A percentile compares a stretch with the other conserved stretches of the same genome.
Evolutionary conservation across 2,888 invertebrate genomes (phyloP).

Genomic region (Trachelus troglodyta): DNA sequence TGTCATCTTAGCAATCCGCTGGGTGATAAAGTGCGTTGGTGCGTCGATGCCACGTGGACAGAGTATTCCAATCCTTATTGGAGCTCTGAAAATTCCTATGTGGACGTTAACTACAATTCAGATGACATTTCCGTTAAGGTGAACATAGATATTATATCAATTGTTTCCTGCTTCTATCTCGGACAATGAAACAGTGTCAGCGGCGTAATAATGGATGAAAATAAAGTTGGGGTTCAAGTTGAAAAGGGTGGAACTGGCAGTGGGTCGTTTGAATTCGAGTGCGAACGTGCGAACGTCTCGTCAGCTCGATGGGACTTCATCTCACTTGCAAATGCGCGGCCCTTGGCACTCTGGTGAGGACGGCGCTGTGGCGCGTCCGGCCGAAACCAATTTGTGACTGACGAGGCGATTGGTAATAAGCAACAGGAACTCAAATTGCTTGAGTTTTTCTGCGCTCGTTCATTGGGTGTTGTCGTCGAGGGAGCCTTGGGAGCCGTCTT

Average conservation of each 20-base stretch:
- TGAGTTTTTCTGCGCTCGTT: constrained; percentile 62
- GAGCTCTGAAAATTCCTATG: no score
- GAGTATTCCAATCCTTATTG: no score
- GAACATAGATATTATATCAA: no score
- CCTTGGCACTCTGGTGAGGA: no score
- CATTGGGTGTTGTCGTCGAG: constrained; percentile 60
- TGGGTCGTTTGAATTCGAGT: no score
- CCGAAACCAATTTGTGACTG: constrained; percentile 64
- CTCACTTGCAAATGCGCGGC: constrained; percentile 53
- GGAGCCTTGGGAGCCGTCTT: constrained; percentile 7
- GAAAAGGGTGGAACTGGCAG: no score
- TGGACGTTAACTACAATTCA: no score
- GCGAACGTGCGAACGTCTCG: constrained; percentile 12
- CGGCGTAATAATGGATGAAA: no score
- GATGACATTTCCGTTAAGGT: no score
- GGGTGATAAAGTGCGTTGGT: constrained; percentile 49
- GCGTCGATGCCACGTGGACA: neutral
- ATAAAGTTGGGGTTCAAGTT: no score
- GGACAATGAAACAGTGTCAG: no score
- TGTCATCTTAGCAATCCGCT: constrained; percentile 60
- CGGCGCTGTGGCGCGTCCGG: constrained; percentile 25
- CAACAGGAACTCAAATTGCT: constrained; percentile 62
- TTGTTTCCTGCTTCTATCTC: no score
- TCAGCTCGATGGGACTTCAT: constrained; percentile 49
- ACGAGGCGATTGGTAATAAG: constrained; percentile 65